Conservation (phyloP, 2,888 invertebrate genomes). For the Gisinianus flammeolus region DNA sequence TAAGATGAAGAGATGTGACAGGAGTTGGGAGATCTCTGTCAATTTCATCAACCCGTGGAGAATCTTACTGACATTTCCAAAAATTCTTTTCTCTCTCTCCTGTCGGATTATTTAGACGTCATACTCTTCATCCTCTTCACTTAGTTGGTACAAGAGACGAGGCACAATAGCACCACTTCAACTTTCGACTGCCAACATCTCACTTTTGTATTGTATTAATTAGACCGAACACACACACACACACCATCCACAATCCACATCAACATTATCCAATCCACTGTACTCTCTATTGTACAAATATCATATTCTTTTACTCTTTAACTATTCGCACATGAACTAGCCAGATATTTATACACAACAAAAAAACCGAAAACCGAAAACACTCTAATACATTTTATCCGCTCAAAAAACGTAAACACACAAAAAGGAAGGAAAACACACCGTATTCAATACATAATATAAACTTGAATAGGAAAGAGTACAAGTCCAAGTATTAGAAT, state of each 20-base stretch:
- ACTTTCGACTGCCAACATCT: background rate
- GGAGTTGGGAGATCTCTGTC: slow-evolving; percentile 56
- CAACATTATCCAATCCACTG: no score
- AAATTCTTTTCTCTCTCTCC: slow-evolving; percentile 32
- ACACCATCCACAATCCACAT: background rate
- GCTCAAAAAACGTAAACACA: background rate
- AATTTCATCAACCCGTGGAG: slow-evolving; percentile 59
- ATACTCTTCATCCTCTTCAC: slow-evolving; percentile 41
- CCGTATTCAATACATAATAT: background rate
- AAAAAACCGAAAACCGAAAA: background rate
- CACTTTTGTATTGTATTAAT: background rate
- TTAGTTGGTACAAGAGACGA: slow-evolving; percentile 39
- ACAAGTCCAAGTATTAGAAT: background rate
- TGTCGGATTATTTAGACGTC: slow-evolving; percentile 55
- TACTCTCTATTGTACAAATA: no score
- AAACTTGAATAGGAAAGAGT: background rate
- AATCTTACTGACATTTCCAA: slow-evolving; percentile 59
- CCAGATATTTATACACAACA: slow-evolving; percentile 43
- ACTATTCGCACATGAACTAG: slow-evolving; percentile 40
- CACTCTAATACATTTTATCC: background rate
- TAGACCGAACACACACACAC: background rate
- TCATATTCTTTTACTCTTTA: no score
- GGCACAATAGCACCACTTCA: slow-evolving; percentile 39
- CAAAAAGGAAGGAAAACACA: background rate
- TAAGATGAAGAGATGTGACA: slow-evolving; percentile 55